A percentile compares a stretch with the other conserved stretches of the same genome.
Evolutionary conservation across 2,113 vertebrate species (phyloP).

Genomic region (Sterna hirundo): DNA sequence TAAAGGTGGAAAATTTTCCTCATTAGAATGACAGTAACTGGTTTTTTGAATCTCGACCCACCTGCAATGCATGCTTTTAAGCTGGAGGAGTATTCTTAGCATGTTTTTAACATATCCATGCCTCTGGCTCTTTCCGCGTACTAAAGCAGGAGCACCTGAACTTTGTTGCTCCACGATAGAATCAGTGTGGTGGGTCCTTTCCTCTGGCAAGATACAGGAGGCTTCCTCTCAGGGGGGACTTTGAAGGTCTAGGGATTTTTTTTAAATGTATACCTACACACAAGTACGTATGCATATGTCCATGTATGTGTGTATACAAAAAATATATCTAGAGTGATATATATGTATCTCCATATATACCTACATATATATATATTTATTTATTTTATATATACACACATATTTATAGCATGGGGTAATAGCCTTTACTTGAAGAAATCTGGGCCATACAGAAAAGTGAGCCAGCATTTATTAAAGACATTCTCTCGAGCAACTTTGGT

Average conservation of each 20-base stretch:
- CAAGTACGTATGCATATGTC: accelerated
- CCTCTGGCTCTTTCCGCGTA: neutral
- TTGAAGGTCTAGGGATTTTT: neutral
- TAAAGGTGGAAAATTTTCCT: neutral
- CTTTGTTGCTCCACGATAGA: neutral
- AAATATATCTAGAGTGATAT: neutral
- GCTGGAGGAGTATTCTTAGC: neutral
- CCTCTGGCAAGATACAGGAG: neutral
- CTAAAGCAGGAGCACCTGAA: neutral
- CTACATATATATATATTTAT: neutral
- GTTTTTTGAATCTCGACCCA: neutral
- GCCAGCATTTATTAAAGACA: neutral
- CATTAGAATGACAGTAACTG: neutral
- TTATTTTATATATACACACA: too few relatives aligned
- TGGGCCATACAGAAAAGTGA: neutral
- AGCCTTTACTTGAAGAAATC: neutral
- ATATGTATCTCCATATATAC: neutral
- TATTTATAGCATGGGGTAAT: neutral
- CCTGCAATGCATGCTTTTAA: neutral
- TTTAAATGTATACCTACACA: neutral
- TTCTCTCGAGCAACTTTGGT: neutral
- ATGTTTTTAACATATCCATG: neutral
- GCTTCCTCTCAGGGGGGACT: neutral
- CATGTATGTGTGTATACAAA: neutral
- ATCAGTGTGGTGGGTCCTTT: neutral